phyloP scores from a whole-genome alignment of 2,113 vertebrate genomes.

The Reinhardtius hippoglossoides region DNA sequence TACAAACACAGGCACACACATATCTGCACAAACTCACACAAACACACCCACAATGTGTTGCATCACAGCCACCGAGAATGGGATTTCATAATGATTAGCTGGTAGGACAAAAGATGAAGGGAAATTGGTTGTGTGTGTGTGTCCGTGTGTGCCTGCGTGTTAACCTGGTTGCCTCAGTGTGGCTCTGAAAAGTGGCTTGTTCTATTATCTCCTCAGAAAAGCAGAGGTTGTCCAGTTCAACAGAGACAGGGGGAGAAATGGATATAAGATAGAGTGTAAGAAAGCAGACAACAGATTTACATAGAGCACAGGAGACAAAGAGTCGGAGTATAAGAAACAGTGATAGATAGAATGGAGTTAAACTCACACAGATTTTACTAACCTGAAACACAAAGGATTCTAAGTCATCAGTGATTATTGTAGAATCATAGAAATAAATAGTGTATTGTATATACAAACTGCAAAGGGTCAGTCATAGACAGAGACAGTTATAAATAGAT shows the following conservation, averaged over 20 bases:
- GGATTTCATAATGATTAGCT: too few species aligned
- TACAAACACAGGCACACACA: too few species aligned
- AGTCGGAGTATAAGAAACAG: not conserved
- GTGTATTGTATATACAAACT: too few species aligned
- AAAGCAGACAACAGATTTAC: constrained; percentile 17
- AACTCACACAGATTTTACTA: not conserved
- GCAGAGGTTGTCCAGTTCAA: constrained; percentile 20
- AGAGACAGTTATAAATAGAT: too few species aligned
- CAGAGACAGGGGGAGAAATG: constrained; percentile 28
- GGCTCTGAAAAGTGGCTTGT: constrained; percentile 21
- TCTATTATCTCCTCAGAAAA: constrained; percentile 23
- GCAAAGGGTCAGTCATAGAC: too few species aligned
- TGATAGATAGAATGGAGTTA: too few species aligned
- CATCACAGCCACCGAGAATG: too few species aligned
- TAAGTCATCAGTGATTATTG: not conserved
- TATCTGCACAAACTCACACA: too few species aligned
- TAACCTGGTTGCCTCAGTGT: not conserved
- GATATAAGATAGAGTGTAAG: constrained; percentile 12
- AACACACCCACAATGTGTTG: too few species aligned
- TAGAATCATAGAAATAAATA: not conserved
- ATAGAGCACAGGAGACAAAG: not conserved
- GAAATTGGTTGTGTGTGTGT: not conserved
- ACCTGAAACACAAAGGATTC: not conserved
- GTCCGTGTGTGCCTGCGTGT: not conserved
- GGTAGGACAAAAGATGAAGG: not conserved